A percentile compares a stretch with the other conserved stretches of the same genome.
phyloP scores from a whole-genome alignment of 2,113 vertebrate genomes.

The Labeo catla region DNA sequence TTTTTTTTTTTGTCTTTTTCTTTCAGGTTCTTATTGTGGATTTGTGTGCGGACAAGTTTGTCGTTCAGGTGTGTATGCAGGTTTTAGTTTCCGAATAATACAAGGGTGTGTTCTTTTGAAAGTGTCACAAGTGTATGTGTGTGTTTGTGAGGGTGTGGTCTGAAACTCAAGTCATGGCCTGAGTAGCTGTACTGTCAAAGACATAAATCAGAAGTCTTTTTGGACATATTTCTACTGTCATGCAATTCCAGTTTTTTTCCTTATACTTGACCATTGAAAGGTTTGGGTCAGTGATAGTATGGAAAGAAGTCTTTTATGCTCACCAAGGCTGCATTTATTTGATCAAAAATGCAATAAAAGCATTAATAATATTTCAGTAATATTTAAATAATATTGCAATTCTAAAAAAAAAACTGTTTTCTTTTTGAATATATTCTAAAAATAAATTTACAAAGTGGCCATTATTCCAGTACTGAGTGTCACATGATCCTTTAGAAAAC shows the following conservation, averaged over 20 bases:
- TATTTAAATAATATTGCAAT: too few relatives aligned
- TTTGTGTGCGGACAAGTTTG: conserved; percentile 91
- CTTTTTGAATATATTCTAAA: too few relatives aligned
- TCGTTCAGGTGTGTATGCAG: conserved; percentile 87
- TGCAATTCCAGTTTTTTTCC: not conserved
- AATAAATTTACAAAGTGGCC: too few relatives aligned
- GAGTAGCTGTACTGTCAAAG: conserved; percentile 5
- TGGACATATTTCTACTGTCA: not conserved
- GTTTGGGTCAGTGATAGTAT: not conserved
- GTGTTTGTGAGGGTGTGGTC: conserved; percentile 50
- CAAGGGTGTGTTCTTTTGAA: conserved; percentile 49
- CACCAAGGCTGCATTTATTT: not conserved
- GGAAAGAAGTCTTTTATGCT: not conserved
- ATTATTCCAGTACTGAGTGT: too few relatives aligned
- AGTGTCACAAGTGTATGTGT: not conserved
- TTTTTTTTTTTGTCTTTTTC: conserved; percentile 52
- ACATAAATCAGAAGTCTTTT: not conserved
- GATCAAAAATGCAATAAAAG: not conserved
- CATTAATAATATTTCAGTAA: too few relatives aligned
- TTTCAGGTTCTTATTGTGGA: conserved; percentile 95
- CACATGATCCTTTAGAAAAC: too few relatives aligned
- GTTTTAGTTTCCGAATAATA: conserved; percentile 34
- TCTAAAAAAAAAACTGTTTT: too few relatives aligned
- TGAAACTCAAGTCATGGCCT: conserved; percentile 44
- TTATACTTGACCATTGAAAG: not conserved